phyloP scores from a whole-genome alignment of 2,888 invertebrate genomes.

The Rutpela maculata region DNA sequence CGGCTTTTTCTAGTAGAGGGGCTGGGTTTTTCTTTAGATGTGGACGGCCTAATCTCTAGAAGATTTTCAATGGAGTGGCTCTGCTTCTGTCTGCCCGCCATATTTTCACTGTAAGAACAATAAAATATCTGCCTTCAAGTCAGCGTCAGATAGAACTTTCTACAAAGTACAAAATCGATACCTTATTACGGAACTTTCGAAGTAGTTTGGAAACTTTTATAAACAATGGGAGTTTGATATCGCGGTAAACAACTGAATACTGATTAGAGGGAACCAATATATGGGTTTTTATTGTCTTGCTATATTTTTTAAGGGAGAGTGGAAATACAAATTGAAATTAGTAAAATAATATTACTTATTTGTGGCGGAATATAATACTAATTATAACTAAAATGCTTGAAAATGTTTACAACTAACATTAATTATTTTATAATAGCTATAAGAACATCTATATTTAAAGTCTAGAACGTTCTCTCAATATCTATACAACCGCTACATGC shows the following conservation, averaged over 20 bases:
- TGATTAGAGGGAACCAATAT: constrained; percentile 62
- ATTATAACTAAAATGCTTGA: neutral
- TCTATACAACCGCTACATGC: too few relatives aligned
- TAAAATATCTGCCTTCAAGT: constrained; percentile 63
- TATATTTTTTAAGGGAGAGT: neutral
- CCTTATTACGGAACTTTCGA: constrained; percentile 70
- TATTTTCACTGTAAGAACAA: constrained; percentile 66
- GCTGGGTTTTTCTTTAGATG: constrained; percentile 65
- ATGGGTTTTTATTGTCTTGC: constrained; percentile 40
- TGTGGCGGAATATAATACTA: neutral
- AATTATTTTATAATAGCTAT: too few relatives aligned
- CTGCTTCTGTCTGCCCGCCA: constrained; percentile 73
- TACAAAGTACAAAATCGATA: constrained; percentile 67
- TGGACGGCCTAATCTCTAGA: constrained; percentile 73
- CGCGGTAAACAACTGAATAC: constrained; percentile 70
- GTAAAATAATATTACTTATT: neutral
- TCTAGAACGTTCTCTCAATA: too few relatives aligned
- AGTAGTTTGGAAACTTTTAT: constrained; percentile 70
- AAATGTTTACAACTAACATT: too few relatives aligned
- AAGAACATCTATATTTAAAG: too few relatives aligned
- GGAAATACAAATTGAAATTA: neutral
- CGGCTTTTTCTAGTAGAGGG: constrained; percentile 59
- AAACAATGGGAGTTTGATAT: constrained; percentile 71
- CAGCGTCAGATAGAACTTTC: constrained; percentile 48
- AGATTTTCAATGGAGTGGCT: constrained; percentile 77